These are phyloP conservation scores for Montipora capitata DNA, from an alignment of 92 coral and sea anemone genomes.

Conservation along the genomic window DNA sequence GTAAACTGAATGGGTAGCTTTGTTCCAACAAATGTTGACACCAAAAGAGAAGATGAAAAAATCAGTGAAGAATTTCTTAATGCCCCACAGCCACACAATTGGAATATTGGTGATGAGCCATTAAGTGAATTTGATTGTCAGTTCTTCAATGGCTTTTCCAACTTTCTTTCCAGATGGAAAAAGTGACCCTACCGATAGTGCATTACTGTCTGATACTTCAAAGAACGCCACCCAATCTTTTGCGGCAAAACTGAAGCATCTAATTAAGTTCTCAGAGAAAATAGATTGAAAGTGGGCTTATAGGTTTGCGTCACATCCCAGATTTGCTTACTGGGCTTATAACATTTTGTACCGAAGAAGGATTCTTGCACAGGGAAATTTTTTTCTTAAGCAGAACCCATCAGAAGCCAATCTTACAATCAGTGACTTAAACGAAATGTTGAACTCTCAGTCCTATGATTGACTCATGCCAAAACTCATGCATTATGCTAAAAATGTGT, in stretches of 20 bases:
- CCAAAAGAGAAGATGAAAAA: slow-evolving; percentile 34
- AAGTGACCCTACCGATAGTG: slow-evolving; percentile 68
- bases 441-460: slow-evolving; percentile 23
- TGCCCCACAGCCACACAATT: slow-evolving; percentile 4
- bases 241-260: too few species aligned
- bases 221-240: slow-evolving; percentile 10
- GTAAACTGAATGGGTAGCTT: slow-evolving; percentile 74
- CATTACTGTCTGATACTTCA: slow-evolving; percentile 43
- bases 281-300: too few species aligned
- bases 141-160: slow-evolving; percentile 17
- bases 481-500: too few species aligned
- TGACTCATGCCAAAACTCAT: too few species aligned
- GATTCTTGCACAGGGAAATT: slow-evolving; percentile 21
- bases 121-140: slow-evolving; percentile 60
- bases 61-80: slow-evolving; percentile 37
- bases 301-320: neutral
- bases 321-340: slow-evolving; percentile 70
- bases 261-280: too few species aligned
- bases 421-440: neutral
- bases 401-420: too few species aligned
- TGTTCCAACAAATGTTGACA: slow-evolving; percentile 66
- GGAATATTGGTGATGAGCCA: slow-evolving; percentile 63
- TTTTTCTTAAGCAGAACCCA: neutral
- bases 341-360: slow-evolving; percentile 54
- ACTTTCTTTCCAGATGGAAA: slow-evolving; percentile 60